phyloP scores from a whole-genome alignment of 2,113 vertebrate genomes.

The Suncus etruscus region DNA sequence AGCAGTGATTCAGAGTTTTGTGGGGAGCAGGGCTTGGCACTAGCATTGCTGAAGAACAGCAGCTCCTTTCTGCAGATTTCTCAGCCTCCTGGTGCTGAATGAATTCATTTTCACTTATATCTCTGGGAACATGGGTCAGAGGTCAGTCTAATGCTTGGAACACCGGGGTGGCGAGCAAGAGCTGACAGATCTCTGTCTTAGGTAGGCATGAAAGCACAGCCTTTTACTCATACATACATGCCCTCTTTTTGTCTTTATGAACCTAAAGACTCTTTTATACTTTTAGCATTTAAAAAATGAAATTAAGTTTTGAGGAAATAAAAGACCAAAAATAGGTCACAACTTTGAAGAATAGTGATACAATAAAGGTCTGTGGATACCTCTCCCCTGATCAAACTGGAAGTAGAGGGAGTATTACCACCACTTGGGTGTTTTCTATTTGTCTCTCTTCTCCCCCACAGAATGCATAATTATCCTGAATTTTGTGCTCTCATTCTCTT shows the following conservation, averaged over 20 bases:
- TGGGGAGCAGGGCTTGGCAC: constrained; percentile 16
- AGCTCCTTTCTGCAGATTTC: constrained; percentile 16
- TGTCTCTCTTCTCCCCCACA: background rate
- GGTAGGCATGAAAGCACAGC: background rate
- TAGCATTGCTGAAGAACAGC: background rate
- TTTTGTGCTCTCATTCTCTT: background rate
- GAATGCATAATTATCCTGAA: background rate
- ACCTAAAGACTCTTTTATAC: background rate
- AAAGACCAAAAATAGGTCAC: background rate
- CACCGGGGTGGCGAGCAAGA: background rate
- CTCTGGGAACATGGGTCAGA: constrained; percentile 12
- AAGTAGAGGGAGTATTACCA: too few relatives aligned
- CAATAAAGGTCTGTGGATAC: background rate
- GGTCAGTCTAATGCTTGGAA: constrained; percentile 7
- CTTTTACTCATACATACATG: background rate
- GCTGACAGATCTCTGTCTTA: background rate
- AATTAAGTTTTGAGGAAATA: background rate
- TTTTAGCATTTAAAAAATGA: background rate
- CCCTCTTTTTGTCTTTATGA: background rate
- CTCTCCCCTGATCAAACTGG: background rate
- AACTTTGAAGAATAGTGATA: background rate
- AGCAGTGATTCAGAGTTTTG: constrained; percentile 26
- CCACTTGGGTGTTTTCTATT: background rate
- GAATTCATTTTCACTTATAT: constrained; percentile 46
- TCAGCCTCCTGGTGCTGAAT: background rate